Conservation (phyloP, 2,113 vertebrate genomes). For the Oncorhynchus nerka region DNA sequence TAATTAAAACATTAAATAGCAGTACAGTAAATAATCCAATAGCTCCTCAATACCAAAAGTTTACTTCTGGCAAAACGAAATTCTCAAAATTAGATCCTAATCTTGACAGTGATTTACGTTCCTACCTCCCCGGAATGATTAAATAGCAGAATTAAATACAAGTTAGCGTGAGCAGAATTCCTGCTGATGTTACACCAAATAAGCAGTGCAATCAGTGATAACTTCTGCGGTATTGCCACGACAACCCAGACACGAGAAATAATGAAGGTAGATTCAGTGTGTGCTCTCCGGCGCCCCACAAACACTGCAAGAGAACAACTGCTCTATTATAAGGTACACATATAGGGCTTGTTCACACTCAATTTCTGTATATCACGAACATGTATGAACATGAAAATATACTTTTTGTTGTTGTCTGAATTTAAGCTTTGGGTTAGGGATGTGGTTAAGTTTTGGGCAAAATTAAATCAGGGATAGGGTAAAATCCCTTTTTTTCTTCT, state of each 20-base stretch:
- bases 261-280: not conserved
- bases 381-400: no score
- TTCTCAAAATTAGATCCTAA: not conserved
- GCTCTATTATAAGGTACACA: not conserved
- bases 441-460: no score
- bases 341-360: not conserved
- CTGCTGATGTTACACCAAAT: slow-evolving; percentile 13
- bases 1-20: slow-evolving; percentile 43
- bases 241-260: not conserved
- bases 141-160: slow-evolving; percentile 15
- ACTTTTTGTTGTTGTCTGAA: no score
- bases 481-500: no score
- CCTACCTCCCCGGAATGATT: not conserved
- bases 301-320: not conserved
- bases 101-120: slow-evolving; percentile 11
- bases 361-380: no score
- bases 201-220: not conserved
- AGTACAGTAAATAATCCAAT: slow-evolving; percentile 30
- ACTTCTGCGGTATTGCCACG: not conserved
- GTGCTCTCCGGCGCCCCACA: not conserved
- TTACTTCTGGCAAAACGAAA: not conserved
- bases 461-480: no score
- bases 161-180: slow-evolving; percentile 8
- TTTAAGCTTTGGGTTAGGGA: no score
- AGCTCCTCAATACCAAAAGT: slow-evolving; percentile 5